Conservation (phyloP, 2,888 invertebrate genomes). For the Andrena bucephala region DNA sequence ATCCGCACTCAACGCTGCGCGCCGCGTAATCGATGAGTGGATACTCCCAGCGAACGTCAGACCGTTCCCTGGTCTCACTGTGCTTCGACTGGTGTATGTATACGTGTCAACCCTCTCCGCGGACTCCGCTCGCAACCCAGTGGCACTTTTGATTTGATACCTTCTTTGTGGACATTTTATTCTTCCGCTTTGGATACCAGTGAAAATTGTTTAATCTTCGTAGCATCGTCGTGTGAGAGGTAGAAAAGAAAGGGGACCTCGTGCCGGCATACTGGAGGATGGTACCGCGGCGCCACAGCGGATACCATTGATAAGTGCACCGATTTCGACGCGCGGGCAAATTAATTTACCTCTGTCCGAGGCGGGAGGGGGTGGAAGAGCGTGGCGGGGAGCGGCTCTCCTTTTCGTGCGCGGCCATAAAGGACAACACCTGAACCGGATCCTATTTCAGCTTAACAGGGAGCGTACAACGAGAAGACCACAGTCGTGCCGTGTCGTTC, state of each 20-base stretch:
- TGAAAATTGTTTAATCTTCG: not conserved
- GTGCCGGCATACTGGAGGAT: not conserved
- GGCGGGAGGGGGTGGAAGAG: not conserved
- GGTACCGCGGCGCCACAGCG: not conserved
- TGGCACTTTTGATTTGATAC: not conserved
- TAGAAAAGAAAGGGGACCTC: not conserved
- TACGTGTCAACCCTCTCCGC: slow-evolving; percentile 26
- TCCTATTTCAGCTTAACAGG: slow-evolving; percentile 66
- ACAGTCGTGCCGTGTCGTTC: slow-evolving; percentile 67
- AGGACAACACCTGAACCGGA: slow-evolving; percentile 66
- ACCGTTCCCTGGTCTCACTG: slow-evolving; percentile 36
- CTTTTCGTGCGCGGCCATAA: slow-evolving; percentile 55
- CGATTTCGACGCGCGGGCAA: slow-evolving; percentile 38
- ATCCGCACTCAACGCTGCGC: slow-evolving; percentile 56
- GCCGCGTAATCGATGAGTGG: slow-evolving; percentile 67
- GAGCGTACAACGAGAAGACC: slow-evolving; percentile 62
- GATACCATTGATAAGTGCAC: slow-evolving; percentile 39
- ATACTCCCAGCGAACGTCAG: slow-evolving; percentile 57
- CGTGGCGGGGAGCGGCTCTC: slow-evolving; percentile 24
- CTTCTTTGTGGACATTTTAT: not conserved
- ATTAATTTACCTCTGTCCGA: slow-evolving; percentile 49
- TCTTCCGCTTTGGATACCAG: not conserved
- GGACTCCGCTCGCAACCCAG: not conserved
- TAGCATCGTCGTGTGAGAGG: not conserved
- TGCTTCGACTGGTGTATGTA: not conserved